phyloP scores from a whole-genome alignment of 1,140 invertebrate genomes.

The Papilio aristodemus region DNA sequence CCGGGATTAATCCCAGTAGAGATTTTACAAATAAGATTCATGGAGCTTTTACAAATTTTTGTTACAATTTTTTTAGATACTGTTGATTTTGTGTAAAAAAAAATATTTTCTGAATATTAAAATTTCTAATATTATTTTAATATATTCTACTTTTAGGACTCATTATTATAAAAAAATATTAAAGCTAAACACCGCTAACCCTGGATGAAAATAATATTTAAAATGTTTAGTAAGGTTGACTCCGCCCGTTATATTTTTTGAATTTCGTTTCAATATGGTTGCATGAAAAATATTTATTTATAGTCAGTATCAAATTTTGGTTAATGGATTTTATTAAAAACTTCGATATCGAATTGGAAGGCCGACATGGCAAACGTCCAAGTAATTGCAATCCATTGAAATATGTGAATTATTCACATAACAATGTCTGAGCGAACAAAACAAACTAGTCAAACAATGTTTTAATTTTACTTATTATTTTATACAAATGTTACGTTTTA shows the following conservation, averaged over 20 bases:
- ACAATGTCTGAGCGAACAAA: not conserved
- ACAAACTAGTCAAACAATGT: not conserved
- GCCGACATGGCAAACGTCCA: not conserved
- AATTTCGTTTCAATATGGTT: not conserved
- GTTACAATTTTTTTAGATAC: too few species aligned
- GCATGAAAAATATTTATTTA: not conserved
- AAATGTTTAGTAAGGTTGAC: too few species aligned
- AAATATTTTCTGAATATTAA: too few species aligned
- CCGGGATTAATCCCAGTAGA: constrained; percentile 3
- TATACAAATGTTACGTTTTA: too few species aligned
- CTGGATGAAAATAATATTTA: too few species aligned
- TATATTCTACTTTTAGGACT: too few species aligned
- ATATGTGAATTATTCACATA: not conserved
- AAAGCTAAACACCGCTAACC: too few species aligned
- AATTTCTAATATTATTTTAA: too few species aligned
- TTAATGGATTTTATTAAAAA: not conserved
- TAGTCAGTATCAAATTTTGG: not conserved
- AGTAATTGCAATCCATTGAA: constrained; percentile 3
- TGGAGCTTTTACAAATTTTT: not conserved
- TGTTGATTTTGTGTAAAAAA: too few species aligned
- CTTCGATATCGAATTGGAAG: not conserved
- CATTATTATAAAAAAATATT: too few species aligned
- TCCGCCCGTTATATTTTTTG: too few species aligned
- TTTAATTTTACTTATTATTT: too few species aligned
- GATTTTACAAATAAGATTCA: constrained; percentile 7